Evolutionary conservation across 2,888 invertebrate genomes (phyloP).

Genomic region (Cerastoderma edule): DNA sequence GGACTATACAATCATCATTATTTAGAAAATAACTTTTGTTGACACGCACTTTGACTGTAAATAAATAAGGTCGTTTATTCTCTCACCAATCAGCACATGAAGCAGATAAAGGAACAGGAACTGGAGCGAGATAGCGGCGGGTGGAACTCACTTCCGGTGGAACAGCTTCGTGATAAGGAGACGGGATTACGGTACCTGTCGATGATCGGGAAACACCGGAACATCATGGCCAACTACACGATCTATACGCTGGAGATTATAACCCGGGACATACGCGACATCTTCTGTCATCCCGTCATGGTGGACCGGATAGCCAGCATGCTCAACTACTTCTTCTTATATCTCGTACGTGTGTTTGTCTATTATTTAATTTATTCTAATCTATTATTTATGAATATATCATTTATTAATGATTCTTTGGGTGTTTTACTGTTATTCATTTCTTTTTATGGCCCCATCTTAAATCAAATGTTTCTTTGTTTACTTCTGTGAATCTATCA

Average conservation of each 20-base stretch:
- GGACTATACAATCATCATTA: no score
- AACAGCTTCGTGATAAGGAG: slow-evolving; percentile 88
- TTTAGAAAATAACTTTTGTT: background rate
- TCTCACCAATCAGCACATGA: slow-evolving; percentile 89
- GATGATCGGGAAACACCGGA: slow-evolving; percentile 94
- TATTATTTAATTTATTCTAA: no score
- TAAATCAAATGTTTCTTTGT: no score
- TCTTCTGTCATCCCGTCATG: slow-evolving; percentile 95
- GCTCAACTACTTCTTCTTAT: slow-evolving; percentile 96
- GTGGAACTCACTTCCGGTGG: slow-evolving; percentile 89
- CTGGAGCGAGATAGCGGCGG: slow-evolving; percentile 88
- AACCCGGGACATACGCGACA: slow-evolving; percentile 83
- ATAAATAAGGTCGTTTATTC: background rate
- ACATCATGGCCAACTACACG: slow-evolving; percentile 95
- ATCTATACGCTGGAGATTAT: slow-evolving; percentile 90
- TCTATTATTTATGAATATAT: no score
- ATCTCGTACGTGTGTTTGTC: slow-evolving; percentile 86
- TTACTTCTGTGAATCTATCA: no score
- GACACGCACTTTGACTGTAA: background rate
- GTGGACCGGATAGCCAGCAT: slow-evolving; percentile 96
- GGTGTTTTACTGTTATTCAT: no score
- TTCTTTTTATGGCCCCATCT: no score
- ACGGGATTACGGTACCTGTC: slow-evolving; percentile 87
- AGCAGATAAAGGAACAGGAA: slow-evolving; percentile 93
- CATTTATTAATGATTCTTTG: no score